phyloP scores from a whole-genome alignment of 1,140 invertebrate genomes.

The Pachypsylla venusta region DNA sequence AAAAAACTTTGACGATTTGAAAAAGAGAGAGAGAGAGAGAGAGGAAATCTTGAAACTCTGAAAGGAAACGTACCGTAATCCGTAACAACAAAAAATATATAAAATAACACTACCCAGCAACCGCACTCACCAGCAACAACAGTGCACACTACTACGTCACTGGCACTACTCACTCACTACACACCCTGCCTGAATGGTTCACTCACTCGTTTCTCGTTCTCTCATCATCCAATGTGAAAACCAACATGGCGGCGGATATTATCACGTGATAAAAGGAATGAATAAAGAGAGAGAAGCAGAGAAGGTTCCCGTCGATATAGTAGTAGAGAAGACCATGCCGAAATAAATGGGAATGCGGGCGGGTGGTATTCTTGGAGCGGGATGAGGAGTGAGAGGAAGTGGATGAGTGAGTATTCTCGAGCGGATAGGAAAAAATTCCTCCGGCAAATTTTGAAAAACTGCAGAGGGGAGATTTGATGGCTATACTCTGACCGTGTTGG shows the following conservation, averaged over 20 bases:
- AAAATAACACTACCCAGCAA: neutral
- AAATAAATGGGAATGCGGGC: no score
- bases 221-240: slow-evolving; percentile 5
- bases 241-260: slow-evolving; percentile 6
- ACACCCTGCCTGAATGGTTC: neutral
- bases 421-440: no score
- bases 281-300: neutral
- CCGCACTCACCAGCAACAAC: slow-evolving; percentile 2
- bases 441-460: no score
- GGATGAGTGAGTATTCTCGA: no score
- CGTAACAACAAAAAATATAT: no score
- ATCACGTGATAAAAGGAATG: slow-evolving; percentile 14
- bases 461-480: no score
- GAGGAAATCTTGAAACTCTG: neutral
- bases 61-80: slow-evolving; percentile 1
- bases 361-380: no score
- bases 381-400: no score
- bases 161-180: neutral
- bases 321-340: no score
- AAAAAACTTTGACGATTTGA: neutral
- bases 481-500: no score
- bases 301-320: slow-evolving; percentile 11
- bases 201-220: slow-evolving; percentile 6
- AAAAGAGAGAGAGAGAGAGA: neutral
- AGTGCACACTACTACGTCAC: no score